phyloP scores from a whole-genome alignment of 2,113 vertebrate species.

The Emydura subglobosa region DNA sequence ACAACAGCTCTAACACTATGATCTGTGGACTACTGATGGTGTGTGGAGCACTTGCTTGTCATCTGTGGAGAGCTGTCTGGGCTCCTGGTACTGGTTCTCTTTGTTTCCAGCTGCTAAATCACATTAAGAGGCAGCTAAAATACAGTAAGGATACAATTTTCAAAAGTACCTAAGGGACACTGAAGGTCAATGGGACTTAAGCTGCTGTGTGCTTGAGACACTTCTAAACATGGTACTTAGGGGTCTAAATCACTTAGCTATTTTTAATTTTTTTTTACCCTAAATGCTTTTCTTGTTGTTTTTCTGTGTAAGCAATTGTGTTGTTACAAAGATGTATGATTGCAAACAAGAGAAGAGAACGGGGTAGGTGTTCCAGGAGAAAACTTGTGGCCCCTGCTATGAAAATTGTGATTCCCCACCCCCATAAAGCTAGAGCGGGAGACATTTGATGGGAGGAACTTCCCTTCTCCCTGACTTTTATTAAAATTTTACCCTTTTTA shows the following conservation, averaged over 20 bases:
- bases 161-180: neutral
- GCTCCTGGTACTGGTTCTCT: neutral
- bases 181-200: neutral
- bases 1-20: neutral
- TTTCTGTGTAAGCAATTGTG: neutral
- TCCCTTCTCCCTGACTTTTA: neutral
- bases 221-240: neutral
- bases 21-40: neutral
- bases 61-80: neutral
- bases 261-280: neutral
- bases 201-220: neutral
- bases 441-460: neutral
- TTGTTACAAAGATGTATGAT: neutral
- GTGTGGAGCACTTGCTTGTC: neutral
- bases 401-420: neutral
- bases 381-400: neutral
- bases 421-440: neutral
- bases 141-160: neutral
- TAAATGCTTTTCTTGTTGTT: neutral
- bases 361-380: neutral
- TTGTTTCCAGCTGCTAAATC: neutral
- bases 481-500: neutral
- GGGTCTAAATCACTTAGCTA: neutral
- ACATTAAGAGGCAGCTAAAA: conserved; percentile 14
- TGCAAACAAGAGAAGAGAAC: neutral